phyloP scores from a whole-genome alignment of 1,140 invertebrate genomes.

The Charaxes varanes region DNA sequence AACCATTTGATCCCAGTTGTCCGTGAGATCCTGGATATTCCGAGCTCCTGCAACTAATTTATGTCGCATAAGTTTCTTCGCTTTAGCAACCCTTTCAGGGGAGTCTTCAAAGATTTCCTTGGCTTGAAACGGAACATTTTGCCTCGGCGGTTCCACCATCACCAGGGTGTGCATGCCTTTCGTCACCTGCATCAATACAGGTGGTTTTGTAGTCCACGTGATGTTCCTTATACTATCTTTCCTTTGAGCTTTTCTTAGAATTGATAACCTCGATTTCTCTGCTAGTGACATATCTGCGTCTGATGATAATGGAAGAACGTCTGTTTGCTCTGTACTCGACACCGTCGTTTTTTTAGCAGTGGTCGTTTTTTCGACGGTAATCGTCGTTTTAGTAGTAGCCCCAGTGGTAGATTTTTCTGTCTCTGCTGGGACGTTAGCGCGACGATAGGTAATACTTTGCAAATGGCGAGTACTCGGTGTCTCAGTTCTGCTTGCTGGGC shows the following conservation, averaged over 20 bases:
- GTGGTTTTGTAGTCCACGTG: slow-evolving; percentile 39
- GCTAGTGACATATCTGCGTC: slow-evolving; percentile 35
- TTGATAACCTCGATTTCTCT: slow-evolving; percentile 52
- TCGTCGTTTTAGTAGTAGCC: not conserved
- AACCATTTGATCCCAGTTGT: slow-evolving; percentile 56
- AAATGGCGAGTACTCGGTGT: slow-evolving; percentile 12
- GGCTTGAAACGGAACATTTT: slow-evolving; percentile 22
- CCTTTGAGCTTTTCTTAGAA: slow-evolving; percentile 43
- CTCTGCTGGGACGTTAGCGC: slow-evolving; percentile 13
- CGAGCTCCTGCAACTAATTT: slow-evolving; percentile 41
- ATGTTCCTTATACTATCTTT: slow-evolving; percentile 33
- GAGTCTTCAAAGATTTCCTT: slow-evolving; percentile 32
- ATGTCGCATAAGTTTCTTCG: slow-evolving; percentile 46
- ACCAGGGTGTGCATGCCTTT: slow-evolving; percentile 40
- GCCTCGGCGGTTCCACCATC: slow-evolving; percentile 37
- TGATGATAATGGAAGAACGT: not conserved
- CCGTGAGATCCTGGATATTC: slow-evolving; percentile 42
- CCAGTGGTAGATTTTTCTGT: not conserved
- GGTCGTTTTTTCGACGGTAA: not conserved
- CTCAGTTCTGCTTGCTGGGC: slow-evolving; percentile 33
- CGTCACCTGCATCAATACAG: slow-evolving; percentile 52
- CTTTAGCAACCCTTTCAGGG: slow-evolving; percentile 29
- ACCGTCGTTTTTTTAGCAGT: not conserved
- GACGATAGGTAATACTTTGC: slow-evolving; percentile 25
- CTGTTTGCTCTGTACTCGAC: not conserved